Conservation (phyloP, 1,140 invertebrate species). For the Lepidostoma basale region DNA sequence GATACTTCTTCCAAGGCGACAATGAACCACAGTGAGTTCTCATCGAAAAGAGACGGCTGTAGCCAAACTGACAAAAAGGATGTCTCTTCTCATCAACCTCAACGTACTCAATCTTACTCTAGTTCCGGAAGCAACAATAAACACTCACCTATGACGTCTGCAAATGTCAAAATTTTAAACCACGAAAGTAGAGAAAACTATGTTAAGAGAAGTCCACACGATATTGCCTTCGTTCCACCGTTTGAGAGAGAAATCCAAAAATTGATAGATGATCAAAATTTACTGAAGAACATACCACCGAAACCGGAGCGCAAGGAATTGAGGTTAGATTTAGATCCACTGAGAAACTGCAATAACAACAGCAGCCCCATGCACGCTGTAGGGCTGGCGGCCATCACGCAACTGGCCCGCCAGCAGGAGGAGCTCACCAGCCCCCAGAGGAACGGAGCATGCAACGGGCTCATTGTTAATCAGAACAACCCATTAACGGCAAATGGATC, state of each 20-base stretch:
- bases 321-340: slow-evolving; percentile 56
- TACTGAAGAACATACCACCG: slow-evolving; percentile 64
- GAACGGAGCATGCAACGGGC: slow-evolving; percentile 39
- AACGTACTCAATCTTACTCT: slow-evolving; percentile 58
- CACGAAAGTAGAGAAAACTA: slow-evolving; percentile 58
- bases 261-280: slow-evolving; percentile 72
- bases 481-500: slow-evolving; percentile 32
- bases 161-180: slow-evolving; percentile 57
- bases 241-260: slow-evolving; percentile 77
- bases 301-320: slow-evolving; percentile 64
- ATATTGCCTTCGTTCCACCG: slow-evolving; percentile 62
- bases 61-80: slow-evolving; percentile 70
- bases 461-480: neutral
- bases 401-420: slow-evolving; percentile 58
- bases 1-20: slow-evolving; percentile 59
- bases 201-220: slow-evolving; percentile 57
- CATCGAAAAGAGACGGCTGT: slow-evolving; percentile 65
- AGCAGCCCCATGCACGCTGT: slow-evolving; percentile 64
- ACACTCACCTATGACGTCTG: slow-evolving; percentile 56
- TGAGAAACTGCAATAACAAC: slow-evolving; percentile 60
- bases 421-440: slow-evolving; percentile 46
- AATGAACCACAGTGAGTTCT: slow-evolving; percentile 58
- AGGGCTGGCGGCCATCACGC: slow-evolving; percentile 67
- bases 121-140: slow-evolving; percentile 55
- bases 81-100: slow-evolving; percentile 48